Base-by-base conservation (phyloP, 2,797 vertebrate species). In the Mallotus villosus region DNA sequence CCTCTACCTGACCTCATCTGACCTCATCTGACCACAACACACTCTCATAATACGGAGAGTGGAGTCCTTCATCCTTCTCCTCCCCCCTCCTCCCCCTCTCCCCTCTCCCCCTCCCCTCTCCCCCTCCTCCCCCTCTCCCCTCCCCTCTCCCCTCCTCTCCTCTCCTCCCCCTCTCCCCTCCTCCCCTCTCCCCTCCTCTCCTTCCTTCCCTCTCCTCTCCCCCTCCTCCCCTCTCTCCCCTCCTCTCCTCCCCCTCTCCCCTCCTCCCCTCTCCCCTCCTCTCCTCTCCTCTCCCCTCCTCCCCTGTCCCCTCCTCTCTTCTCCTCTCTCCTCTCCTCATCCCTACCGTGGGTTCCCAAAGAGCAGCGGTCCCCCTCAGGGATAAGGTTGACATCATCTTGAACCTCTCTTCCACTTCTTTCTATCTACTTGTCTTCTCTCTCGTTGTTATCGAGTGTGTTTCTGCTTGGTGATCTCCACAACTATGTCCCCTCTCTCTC, bases 301-400 rank as follows among this genome's bases (percentile, higher is more conserved):
- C 25, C 3, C 25, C 2, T 3, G 1, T 27, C 25, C 25, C 1
- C 16, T 17, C 53, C 7, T 6, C 53, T 21, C 53, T 2, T 8
- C 55, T 63, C 61, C 34, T 6, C 24, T 49, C 46, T 19, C 65
- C 22, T 14, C 22, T 27, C 57, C n/a, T 49, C 25, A n/a, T 71
- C 67, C 77, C 68, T 82, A 84, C 78, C 78, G 72, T 80, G 41
- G 58, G 73, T 55, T 75, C 71, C 74, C 78, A 78, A 19, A 65
- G 8, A 57, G 67, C 55, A 21, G 76, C 76, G n/a, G 74, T 68
- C 66, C 79, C 71, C 62, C 71, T 73, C 32, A 84, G 63, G 65
- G 82, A 73, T 62, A 84, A 64, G 65, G 82, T 72, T 61, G 80
- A 66, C 80, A 84, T 84, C 78, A 84, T 80, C 68, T 75, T 82